phyloP scores from a whole-genome alignment of 2,113 vertebrate species.

The Monopterus albus region DNA sequence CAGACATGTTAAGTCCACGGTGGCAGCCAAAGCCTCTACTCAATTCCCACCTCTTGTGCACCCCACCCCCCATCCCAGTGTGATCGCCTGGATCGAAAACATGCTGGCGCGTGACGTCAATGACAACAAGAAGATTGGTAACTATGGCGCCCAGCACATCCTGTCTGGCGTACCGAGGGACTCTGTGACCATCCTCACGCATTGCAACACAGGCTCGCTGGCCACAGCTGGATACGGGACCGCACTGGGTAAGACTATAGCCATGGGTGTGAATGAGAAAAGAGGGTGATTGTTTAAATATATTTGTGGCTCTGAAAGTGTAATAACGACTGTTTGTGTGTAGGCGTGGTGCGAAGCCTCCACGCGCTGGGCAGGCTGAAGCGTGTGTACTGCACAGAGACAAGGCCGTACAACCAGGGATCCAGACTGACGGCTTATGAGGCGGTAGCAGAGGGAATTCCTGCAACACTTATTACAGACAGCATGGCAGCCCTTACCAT shows the following conservation, averaged over 20 bases:
- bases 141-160: conserved; percentile 88
- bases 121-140: conserved; percentile 89
- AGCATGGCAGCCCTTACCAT: conserved; percentile 89
- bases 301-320: background rate
- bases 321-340: conserved; percentile 19
- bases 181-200: conserved; percentile 87
- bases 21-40: conserved; percentile 30
- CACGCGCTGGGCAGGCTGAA: conserved; percentile 84
- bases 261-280: background rate
- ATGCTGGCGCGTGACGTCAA: conserved; percentile 89
- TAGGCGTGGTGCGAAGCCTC: conserved; percentile 89
- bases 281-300: background rate
- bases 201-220: conserved; percentile 92
- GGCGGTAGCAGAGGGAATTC: conserved; percentile 87
- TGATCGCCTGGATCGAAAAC: conserved; percentile 86
- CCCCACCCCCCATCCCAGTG: conserved; percentile 72
- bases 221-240: conserved; percentile 92
- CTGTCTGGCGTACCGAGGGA: conserved; percentile 82
- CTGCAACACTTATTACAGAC: conserved; percentile 89
- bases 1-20: conserved; percentile 15
- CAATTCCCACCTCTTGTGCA: conserved; percentile 27
- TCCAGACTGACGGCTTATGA: conserved; percentile 90
- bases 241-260: conserved; percentile 82
- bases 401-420: conserved; percentile 92
- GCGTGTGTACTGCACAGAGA: conserved; percentile 90